A percentile compares a stretch with the other conserved stretches of the same genome.
Evolutionary conservation across 1,140 invertebrate genomes (phyloP).

Genomic region (Halictus rubicundus): DNA sequence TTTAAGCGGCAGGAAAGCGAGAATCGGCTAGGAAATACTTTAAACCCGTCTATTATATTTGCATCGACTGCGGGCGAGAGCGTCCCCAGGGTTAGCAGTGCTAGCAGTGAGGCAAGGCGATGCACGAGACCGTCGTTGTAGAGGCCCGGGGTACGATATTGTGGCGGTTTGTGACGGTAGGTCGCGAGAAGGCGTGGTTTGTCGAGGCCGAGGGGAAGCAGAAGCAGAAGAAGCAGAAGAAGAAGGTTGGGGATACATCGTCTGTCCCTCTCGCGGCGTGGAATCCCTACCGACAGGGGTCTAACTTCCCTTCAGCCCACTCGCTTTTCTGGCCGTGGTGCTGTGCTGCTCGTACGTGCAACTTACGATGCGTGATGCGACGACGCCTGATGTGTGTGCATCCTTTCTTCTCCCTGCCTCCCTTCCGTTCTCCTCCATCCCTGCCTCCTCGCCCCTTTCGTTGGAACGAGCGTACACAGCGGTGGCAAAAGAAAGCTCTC

Average conservation of each 20-base stretch:
- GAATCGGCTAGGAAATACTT: constrained; percentile 1
- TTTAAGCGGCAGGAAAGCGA: not conserved
- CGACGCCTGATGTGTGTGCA: constrained; percentile 63
- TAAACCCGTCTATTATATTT: constrained; percentile 64
- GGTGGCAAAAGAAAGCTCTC: constrained; percentile 22
- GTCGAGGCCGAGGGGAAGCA: constrained; percentile 55
- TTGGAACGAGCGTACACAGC: constrained; percentile 38
- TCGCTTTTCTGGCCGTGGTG: constrained; percentile 41
- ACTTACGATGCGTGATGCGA: constrained; percentile 70
- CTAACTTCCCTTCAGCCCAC: constrained; percentile 39
- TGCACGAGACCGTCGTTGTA: constrained; percentile 9
- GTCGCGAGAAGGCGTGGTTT: constrained; percentile 66
- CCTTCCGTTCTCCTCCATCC: constrained; percentile 10
- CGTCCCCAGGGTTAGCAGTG: constrained; percentile 35
- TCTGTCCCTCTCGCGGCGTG: constrained; percentile 48
- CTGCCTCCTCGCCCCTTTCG: constrained; percentile 22
- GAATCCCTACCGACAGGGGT: constrained; percentile 58
- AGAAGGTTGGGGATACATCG: no score
- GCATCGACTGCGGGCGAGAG: constrained; percentile 57
- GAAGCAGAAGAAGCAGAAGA: constrained; percentile 18
- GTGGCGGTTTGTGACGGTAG: constrained; percentile 52
- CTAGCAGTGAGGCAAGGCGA: constrained; percentile 16
- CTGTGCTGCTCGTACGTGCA: constrained; percentile 56
- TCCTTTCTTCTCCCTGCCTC: constrained; percentile 34
- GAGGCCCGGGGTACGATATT: constrained; percentile 35